Percentiles rank a stretch among this genome's conserved stretches.
These are phyloP conservation scores for Daktulosphaira vitifoliae DNA, from an alignment of 1,140 invertebrate genomes.

Conservation along the genomic window DNA sequence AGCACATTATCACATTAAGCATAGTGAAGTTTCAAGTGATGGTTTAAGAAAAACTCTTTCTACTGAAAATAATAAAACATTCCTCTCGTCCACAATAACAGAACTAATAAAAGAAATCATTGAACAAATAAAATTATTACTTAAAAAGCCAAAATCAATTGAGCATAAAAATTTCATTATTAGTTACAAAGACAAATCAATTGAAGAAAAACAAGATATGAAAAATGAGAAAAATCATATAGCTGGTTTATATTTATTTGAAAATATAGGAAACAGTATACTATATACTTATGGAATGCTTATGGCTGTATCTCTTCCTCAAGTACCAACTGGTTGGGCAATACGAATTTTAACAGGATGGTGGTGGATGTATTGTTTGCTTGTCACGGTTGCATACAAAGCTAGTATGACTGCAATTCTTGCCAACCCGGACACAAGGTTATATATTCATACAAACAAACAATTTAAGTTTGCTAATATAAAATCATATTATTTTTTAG, in stretches of 20 bases:
- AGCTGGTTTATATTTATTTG: slow-evolving; percentile 61
- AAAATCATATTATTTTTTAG: slow-evolving; percentile 42
- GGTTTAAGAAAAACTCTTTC: too few species aligned
- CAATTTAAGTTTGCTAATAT: not conserved
- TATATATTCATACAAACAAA: too few species aligned
- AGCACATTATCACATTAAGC: slow-evolving; percentile 42
- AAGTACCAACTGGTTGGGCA: slow-evolving; percentile 64
- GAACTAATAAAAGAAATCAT: not conserved
- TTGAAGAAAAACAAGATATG: not conserved
- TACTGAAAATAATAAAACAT: not conserved
- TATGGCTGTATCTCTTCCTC: slow-evolving; percentile 62
- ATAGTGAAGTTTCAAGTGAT: slow-evolving; percentile 5
- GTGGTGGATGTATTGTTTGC: slow-evolving; percentile 75
- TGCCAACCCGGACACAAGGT: slow-evolving; percentile 62
- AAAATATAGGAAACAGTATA: slow-evolving; percentile 57
- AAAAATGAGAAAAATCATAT: not conserved
- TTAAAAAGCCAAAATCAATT: not conserved
- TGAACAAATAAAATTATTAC: not conserved
- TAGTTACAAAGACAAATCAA: slow-evolving; percentile 9
- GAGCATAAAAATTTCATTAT: not conserved
- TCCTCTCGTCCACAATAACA: not conserved
- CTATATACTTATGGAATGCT: slow-evolving; percentile 72
- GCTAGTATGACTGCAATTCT: slow-evolving; percentile 74
- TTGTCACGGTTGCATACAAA: slow-evolving; percentile 64
- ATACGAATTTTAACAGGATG: slow-evolving; percentile 67